phyloP scores from a whole-genome alignment of 2,888 invertebrate genomes.

The Hedychridium roseum region DNA sequence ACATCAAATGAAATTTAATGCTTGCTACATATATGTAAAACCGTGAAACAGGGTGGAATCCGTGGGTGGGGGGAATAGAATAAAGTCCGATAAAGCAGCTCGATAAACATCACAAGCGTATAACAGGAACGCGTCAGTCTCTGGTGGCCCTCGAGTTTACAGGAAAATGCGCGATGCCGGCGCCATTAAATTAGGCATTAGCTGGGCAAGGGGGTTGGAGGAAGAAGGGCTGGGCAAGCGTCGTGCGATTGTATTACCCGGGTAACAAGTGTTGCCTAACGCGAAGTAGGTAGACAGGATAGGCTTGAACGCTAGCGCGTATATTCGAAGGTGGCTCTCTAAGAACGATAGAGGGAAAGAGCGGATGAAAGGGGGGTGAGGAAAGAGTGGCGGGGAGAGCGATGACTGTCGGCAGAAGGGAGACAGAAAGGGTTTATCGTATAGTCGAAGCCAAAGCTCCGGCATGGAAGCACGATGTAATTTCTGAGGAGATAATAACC shows the following conservation, averaged over 20 bases:
- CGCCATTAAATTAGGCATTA: conserved; percentile 15
- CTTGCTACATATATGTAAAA: too few relatives aligned
- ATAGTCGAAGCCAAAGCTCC: conserved; percentile 33
- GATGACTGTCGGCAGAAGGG: conserved; percentile 13
- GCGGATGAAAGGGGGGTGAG: conserved; percentile 2
- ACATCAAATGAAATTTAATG: too few relatives aligned
- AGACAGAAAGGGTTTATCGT: conserved; percentile 26
- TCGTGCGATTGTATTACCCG: conserved; percentile 46
- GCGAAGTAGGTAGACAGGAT: conserved; percentile 29
- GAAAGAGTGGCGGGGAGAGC: not conserved
- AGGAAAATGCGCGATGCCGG: conserved; percentile 2
- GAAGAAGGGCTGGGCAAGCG: conserved; percentile 12
- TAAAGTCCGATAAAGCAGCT: too few relatives aligned
- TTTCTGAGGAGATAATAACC: conserved; percentile 47
- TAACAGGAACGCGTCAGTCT: too few relatives aligned
- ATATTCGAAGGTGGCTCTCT: conserved; percentile 36
- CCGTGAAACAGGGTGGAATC: too few relatives aligned
- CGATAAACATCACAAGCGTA: too few relatives aligned
- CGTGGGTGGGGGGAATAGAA: too few relatives aligned
- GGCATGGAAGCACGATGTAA: conserved; percentile 31
- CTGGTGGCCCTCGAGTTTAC: conserved; percentile 1
- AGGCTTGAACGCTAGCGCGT: conserved; percentile 29
- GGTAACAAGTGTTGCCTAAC: conserved; percentile 47
- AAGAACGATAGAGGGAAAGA: conserved; percentile 18
- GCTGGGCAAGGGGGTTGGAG: conserved; percentile 22